These are phyloP conservation scores for Brachionus sp. DNA, from an alignment of 1,140 invertebrate species.

Conservation along the genomic window DNA sequence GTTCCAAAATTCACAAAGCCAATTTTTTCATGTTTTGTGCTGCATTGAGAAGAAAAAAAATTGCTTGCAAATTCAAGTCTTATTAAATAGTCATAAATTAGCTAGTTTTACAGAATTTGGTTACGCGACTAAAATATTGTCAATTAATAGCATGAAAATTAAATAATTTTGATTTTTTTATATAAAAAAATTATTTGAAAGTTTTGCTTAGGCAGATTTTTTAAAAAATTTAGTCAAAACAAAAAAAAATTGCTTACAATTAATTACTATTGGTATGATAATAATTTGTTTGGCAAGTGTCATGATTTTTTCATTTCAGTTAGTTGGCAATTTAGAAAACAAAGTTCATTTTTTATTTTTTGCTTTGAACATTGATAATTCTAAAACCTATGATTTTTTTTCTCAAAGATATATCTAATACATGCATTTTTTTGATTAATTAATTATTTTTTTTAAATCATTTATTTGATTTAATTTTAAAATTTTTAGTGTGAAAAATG, in stretches of 20 bases:
- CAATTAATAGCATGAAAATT: neutral
- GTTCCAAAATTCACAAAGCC: conserved; percentile 38
- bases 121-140: neutral
- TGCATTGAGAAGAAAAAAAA: no score
- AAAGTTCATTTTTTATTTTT: no score
- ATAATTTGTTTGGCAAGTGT: neutral
- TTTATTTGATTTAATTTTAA: no score
- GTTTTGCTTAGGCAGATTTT: neutral
- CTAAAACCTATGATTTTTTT: no score
- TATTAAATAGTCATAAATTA: neutral
- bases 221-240: neutral
- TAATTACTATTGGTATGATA: neutral
- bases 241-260: neutral
- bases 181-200: no score
- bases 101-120: neutral
- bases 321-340: neutral
- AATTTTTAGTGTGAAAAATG: no score
- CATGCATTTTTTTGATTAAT: no score
- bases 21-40: neutral
- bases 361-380: no score
- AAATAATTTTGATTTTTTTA: no score
- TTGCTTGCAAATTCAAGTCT: neutral
- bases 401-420: no score
- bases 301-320: neutral
- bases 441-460: no score